phyloP scores from a whole-genome alignment of 1,140 invertebrate genomes.

The Aphis craccivora region DNA sequence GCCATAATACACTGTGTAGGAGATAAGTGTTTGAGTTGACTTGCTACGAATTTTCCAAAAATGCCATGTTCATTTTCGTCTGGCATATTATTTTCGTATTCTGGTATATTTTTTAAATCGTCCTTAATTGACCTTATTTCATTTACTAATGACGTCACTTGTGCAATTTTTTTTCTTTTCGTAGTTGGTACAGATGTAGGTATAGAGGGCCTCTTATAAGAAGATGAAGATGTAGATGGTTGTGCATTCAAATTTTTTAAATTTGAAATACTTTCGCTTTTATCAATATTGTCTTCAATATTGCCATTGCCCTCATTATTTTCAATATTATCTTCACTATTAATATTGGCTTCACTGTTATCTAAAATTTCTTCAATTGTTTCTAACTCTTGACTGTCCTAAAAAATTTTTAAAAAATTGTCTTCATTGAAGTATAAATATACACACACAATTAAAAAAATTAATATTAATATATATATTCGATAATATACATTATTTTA shows the following conservation, averaged over 20 bases:
- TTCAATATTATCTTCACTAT: constrained; percentile 12
- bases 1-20: constrained; percentile 12
- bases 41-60: constrained; percentile 23
- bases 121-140: constrained; percentile 23
- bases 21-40: constrained; percentile 22
- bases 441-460: constrained; percentile 18
- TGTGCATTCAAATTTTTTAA: constrained; percentile 13
- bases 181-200: neutral
- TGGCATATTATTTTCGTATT: constrained; percentile 15
- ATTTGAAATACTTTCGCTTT: constrained; percentile 23
- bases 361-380: constrained; percentile 17
- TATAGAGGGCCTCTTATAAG: constrained; percentile 11
- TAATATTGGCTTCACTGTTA: constrained; percentile 7
- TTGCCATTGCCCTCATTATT: neutral
- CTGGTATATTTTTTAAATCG: constrained; percentile 23
- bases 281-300: constrained; percentile 16
- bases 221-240: constrained; percentile 23
- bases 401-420: neutral
- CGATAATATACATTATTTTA: constrained; percentile 34
- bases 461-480: constrained; percentile 27
- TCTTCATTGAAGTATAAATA: constrained; percentile 20
- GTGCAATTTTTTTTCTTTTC: constrained; percentile 27
- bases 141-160: constrained; percentile 26
- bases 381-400: constrained; percentile 35
- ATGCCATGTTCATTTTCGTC: constrained; percentile 23